Evolutionary conservation across 2,797 vertebrate species (phyloP).

Genomic region (Brachyrhaphis roseni): DNA sequence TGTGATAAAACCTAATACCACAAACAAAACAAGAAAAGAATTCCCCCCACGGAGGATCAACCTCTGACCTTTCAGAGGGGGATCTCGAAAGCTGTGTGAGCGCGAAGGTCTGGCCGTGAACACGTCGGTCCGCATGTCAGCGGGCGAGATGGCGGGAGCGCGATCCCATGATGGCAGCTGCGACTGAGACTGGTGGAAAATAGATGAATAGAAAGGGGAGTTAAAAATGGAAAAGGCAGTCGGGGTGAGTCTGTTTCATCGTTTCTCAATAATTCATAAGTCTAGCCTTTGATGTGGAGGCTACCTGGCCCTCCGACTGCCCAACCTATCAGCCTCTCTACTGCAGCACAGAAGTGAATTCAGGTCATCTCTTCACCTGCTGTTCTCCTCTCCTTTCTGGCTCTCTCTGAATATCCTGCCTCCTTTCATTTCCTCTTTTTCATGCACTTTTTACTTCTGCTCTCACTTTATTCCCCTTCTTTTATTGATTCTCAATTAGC

Average conservation of each 20-base stretch:
- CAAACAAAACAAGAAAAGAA: background rate
- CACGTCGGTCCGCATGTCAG: constrained; percentile 86
- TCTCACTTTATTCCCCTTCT: background rate
- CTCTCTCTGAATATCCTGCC: constrained; percentile 28
- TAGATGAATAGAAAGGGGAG: constrained; percentile 5
- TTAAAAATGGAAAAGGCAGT: constrained; percentile 32
- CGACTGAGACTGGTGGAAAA: constrained; percentile 66
- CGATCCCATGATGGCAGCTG: constrained; percentile 83
- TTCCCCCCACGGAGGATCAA: background rate
- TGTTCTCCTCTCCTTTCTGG: constrained; percentile 5
- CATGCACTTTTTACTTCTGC: constrained; percentile 4
- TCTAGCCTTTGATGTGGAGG: constrained; percentile 59
- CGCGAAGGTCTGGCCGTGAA: constrained; percentile 86
- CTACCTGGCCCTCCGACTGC: constrained; percentile 42
- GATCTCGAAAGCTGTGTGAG: constrained; percentile 82
- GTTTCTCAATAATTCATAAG: constrained; percentile 70
- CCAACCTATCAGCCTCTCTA: constrained; percentile 31
- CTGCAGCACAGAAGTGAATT: background rate
- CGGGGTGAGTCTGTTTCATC: constrained; percentile 54
- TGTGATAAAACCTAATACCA: background rate
- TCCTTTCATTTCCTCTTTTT: constrained; percentile 26
- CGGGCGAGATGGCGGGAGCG: constrained; percentile 80
- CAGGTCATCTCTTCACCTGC: constrained; percentile 30
- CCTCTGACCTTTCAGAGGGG: constrained; percentile 79
- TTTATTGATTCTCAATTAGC: background rate